These are phyloP conservation scores for Ostrea edulis DNA, from an alignment of 1,140 invertebrate genomes.

Conservation along the genomic window DNA sequence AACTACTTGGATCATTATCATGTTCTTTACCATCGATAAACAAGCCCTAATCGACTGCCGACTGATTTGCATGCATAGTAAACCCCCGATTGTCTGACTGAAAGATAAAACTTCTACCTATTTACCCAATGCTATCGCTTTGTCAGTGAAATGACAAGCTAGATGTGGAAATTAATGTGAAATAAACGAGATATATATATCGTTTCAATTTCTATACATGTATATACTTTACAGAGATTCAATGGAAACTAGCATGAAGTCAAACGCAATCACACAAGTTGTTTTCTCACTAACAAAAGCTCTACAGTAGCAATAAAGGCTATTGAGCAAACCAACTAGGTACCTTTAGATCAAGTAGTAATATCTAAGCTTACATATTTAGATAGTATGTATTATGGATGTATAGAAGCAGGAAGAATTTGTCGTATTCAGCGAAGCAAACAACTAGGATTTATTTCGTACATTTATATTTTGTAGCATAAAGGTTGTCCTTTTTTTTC, in stretches of 20 bases:
- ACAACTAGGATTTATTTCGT: no score
- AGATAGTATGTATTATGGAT: no score
- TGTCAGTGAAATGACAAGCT: background rate
- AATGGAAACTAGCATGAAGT: background rate
- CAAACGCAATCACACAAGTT: background rate
- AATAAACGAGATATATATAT: background rate
- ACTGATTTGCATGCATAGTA: conserved; percentile 19
- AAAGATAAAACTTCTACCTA: conserved; percentile 14
- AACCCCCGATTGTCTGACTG: conserved; percentile 15
- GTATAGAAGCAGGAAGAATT: no score
- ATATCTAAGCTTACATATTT: background rate
- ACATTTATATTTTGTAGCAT: no score
- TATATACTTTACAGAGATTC: background rate
- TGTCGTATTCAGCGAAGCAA: no score
- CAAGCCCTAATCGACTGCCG: conserved; percentile 7
- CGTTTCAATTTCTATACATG: background rate
- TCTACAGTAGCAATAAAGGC: no score
- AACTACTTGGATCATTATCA: conserved; percentile 29
- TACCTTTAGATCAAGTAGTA: background rate
- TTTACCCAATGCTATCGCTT: background rate
- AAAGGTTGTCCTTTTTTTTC: no score
- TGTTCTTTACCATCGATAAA: conserved; percentile 27
- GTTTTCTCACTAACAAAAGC: no score
- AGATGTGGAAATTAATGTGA: conserved; percentile 13
- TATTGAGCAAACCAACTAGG: background rate